Percentiles rank a stretch among this genome's conserved stretches.
Evolutionary conservation across 2,888 invertebrate genomes (phyloP).

Genomic region (Ctenicera cuprea): DNA sequence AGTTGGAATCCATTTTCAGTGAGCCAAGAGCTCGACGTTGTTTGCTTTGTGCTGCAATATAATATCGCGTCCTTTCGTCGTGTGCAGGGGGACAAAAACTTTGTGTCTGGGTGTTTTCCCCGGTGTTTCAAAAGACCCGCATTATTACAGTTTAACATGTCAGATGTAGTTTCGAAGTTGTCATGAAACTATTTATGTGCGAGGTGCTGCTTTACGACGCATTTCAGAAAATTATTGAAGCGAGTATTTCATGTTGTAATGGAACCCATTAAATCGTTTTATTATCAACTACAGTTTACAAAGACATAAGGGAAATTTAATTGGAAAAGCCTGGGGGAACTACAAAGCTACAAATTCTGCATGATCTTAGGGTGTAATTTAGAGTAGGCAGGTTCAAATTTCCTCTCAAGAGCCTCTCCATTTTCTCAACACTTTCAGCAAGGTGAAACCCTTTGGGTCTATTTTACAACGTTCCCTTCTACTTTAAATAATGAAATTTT

Average conservation of each 20-base stretch:
- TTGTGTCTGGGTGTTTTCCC: constrained; percentile 48
- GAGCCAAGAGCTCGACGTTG: constrained; percentile 36
- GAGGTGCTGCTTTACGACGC: constrained; percentile 28
- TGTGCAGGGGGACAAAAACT: constrained; percentile 44
- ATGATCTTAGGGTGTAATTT: constrained; percentile 20
- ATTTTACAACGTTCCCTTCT: too few relatives aligned
- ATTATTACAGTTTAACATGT: constrained; percentile 51
- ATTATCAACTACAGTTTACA: constrained; percentile 40
- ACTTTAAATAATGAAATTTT: too few relatives aligned
- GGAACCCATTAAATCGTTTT: constrained; percentile 39
- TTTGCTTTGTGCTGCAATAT: constrained; percentile 49
- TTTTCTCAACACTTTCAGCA: constrained; percentile 4
- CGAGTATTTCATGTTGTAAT: constrained; percentile 34
- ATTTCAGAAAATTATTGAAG: constrained; percentile 44
- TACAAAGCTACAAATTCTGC: constrained; percentile 33
- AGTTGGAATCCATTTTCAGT: constrained; percentile 49
- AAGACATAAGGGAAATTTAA: constrained; percentile 43
- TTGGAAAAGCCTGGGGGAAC: constrained; percentile 34
- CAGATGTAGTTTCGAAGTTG: constrained; percentile 51
- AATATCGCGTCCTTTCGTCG: constrained; percentile 36
- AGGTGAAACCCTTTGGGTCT: background rate
- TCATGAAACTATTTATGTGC: constrained; percentile 43
- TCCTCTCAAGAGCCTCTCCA: background rate
- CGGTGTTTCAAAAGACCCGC: constrained; percentile 43
- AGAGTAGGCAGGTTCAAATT: background rate